Evolutionary conservation across 2,797 vertebrate species (phyloP).

Genomic region (Chrysocyon brachyurus): DNA sequence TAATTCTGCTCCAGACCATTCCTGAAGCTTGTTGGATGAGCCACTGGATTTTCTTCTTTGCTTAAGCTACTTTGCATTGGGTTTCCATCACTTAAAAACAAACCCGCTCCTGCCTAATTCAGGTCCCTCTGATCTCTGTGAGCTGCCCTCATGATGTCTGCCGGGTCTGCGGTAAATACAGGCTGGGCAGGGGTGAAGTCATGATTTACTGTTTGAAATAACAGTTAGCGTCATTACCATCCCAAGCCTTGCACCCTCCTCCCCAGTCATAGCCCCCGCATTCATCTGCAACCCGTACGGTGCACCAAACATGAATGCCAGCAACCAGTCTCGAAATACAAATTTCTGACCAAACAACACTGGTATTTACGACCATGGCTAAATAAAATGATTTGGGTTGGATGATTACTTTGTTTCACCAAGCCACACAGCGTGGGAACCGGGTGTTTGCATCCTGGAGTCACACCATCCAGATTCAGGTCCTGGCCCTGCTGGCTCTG

Average conservation of each 20-base stretch:
- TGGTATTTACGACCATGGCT: neutral
- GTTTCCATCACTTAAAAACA: neutral
- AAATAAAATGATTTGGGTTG: neutral
- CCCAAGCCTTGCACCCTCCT: neutral
- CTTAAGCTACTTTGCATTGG: neutral
- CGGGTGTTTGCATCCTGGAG: neutral
- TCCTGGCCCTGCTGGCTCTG: neutral
- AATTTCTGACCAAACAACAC: neutral
- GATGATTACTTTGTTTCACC: neutral
- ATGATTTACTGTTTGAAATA: neutral
- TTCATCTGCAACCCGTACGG: neutral
- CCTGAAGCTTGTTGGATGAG: neutral
- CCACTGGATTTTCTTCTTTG: neutral
- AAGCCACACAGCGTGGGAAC: too few species aligned
- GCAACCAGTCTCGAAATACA: neutral
- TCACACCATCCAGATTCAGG: neutral
- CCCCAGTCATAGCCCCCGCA: accelerated
- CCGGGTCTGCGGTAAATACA: too few species aligned
- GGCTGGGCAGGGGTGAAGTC: neutral
- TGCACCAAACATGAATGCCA: neutral
- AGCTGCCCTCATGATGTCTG: neutral
- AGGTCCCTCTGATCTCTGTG: neutral
- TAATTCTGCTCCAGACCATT: neutral
- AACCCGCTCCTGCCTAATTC: neutral
- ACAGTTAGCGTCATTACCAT: neutral